Evolutionary conservation across 2,888 invertebrate species (phyloP).

Genomic region (Dolichopus griseipennis): DNA sequence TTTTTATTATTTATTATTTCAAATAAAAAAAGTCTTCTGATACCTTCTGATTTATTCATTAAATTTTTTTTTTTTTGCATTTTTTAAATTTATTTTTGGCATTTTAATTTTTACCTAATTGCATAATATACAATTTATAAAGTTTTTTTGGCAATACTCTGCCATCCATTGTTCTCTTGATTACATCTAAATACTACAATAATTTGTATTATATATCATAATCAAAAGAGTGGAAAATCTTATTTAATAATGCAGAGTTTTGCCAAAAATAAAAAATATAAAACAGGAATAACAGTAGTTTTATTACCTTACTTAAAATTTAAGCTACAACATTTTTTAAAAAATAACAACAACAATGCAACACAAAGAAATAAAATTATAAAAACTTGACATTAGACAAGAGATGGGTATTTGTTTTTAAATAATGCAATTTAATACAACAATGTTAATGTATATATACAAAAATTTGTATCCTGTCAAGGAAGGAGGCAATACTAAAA

Average conservation of each 20-base stretch:
- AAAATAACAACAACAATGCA: not conserved
- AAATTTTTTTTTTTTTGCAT: no score
- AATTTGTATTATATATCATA: constrained; percentile 16
- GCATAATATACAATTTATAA: no score
- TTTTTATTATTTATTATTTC: no score
- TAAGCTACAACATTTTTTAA: not conserved
- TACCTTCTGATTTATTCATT: no score
- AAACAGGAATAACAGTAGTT: not conserved
- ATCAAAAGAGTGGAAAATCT: constrained; percentile 54
- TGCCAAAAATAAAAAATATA: not conserved
- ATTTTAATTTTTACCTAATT: no score
- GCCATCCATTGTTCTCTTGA: no score
- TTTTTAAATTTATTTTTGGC: no score
- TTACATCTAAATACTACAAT: not conserved
- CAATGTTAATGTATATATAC: not conserved
- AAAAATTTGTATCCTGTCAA: not conserved
- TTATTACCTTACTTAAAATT: not conserved
- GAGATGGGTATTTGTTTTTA: not conserved
- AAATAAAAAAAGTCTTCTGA: no score
- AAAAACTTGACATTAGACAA: not conserved
- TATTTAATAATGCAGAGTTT: not conserved
- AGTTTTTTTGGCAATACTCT: not conserved
- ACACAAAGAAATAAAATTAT: not conserved
- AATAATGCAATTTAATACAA: not conserved
- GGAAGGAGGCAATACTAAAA: not conserved